A percentile compares a stretch with the other conserved stretches of the same genome.
These are phyloP conservation scores for Sitodiplosis mosellana DNA, from an alignment of 1,140 invertebrate genomes.

Conservation along the genomic window DNA sequence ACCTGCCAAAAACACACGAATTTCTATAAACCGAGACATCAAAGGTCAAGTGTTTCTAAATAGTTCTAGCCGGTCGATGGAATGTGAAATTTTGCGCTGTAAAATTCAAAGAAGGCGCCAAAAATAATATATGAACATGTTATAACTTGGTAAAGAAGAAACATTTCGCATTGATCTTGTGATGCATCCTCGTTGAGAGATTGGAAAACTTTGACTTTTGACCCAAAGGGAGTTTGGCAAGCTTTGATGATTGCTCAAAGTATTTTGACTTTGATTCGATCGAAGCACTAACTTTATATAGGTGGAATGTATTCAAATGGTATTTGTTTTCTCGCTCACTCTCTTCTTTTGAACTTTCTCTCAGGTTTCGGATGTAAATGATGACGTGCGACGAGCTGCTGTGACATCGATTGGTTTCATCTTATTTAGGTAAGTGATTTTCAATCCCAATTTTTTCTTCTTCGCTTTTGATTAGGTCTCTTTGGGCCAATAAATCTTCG, in stretches of 20 bases:
- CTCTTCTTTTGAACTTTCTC: slow-evolving; percentile 6
- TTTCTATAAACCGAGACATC: not conserved
- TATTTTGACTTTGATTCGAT: not conserved
- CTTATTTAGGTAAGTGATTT: slow-evolving; percentile 51
- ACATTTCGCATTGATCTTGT: no score
- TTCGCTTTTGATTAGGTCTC: not conserved
- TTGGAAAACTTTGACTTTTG: no score
- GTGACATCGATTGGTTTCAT: slow-evolving; percentile 95
- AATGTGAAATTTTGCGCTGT: no score
- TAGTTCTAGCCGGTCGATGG: no score
- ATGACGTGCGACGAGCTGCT: slow-evolving; percentile 93
- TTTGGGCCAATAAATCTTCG: no score
- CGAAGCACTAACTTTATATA: not conserved
- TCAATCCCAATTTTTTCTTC: not conserved
- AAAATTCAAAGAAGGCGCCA: no score
- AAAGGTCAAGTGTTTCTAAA: no score
- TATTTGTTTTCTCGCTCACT: slow-evolving; percentile 1
- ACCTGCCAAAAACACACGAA: not conserved
- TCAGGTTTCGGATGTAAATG: slow-evolving; percentile 87
- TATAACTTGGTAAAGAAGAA: no score
- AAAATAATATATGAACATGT: no score
- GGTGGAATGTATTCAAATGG: not conserved
- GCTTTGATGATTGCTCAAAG: not conserved
- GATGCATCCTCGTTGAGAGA: no score
- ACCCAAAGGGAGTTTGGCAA: no score